Conservation (phyloP, 1,140 invertebrate genomes). For the Meloidogyne hapla region DNA sequence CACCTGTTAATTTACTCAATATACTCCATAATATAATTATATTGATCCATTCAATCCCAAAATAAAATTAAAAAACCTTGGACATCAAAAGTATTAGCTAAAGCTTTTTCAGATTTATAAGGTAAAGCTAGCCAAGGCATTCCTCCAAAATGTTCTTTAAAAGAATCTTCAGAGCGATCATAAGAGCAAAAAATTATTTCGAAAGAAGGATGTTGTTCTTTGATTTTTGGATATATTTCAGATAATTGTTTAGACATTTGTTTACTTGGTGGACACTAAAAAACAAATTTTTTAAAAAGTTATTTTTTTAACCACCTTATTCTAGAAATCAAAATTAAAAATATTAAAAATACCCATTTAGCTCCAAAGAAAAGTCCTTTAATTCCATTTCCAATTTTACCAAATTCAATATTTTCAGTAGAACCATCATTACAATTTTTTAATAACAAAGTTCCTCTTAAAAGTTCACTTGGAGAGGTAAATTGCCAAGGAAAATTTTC, state of each 20-base stretch:
- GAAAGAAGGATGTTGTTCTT: conserved; percentile 26
- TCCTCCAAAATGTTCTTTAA: conserved; percentile 36
- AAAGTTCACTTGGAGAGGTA: conserved; percentile 13
- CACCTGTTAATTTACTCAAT: no score
- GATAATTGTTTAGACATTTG: conserved; percentile 30
- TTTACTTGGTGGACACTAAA: conserved; percentile 42
- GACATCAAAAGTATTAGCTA: conserved; percentile 31
- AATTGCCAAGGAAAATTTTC: conserved; percentile 36
- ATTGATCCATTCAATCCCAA: not conserved
- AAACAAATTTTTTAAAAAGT: not conserved
- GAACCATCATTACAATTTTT: conserved; percentile 14
- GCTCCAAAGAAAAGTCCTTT: conserved; percentile 43
- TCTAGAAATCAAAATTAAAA: not conserved
- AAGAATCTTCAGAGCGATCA: conserved; percentile 38
- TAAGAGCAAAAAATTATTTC: conserved; percentile 46
- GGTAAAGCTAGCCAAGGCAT: conserved; percentile 42
- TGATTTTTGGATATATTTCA: conserved; percentile 37
- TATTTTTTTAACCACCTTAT: not conserved
- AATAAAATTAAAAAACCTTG: conserved; percentile 17
- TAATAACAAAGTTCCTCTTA: conserved; percentile 26
- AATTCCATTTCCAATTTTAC: conserved; percentile 16
- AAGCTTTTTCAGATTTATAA: conserved; percentile 27
- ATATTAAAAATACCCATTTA: conserved; percentile 36
- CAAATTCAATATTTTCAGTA: conserved; percentile 17
- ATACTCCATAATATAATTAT: conserved; percentile 5